These are phyloP conservation scores for Accipiter virgatus DNA, from an alignment of 2,113 vertebrate genomes.

Conservation along the genomic window DNA sequence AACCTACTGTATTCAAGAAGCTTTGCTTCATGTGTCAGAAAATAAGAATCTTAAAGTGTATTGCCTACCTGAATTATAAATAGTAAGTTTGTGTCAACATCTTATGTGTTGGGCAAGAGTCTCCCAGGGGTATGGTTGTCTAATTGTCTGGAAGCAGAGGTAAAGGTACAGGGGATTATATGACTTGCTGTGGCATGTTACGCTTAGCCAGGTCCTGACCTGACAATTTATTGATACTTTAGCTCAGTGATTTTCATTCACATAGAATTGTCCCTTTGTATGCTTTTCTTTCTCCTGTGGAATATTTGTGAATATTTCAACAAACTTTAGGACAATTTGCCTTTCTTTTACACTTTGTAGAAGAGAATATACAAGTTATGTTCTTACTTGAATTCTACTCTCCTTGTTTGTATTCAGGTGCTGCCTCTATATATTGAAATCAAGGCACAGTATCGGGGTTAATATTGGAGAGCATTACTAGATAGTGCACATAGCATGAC, in stretches of 20 bases:
- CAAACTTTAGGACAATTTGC: neutral
- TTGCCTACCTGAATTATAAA: neutral
- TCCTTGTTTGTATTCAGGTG: neutral
- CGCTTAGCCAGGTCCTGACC: neutral
- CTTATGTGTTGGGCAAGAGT: neutral
- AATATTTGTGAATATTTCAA: neutral
- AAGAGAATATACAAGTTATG: neutral
- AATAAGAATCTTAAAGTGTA: neutral
- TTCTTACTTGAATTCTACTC: neutral
- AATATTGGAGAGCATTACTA: neutral
- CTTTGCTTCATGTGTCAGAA: neutral
- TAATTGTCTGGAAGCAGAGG: slow-evolving; percentile 4
- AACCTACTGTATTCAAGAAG: neutral
- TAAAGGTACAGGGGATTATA: neutral
- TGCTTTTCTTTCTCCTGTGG: neutral
- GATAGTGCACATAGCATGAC: neutral
- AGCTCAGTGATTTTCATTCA: neutral
- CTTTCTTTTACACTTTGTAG: neutral
- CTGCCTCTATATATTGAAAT: neutral
- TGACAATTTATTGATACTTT: neutral
- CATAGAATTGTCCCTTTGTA: neutral
- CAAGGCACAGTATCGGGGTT: neutral
- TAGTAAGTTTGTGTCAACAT: neutral
- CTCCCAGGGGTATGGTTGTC: neutral
- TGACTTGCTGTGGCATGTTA: neutral